Conservation (phyloP, 2,797 vertebrate genomes). For the Manis crassicaudata region DNA sequence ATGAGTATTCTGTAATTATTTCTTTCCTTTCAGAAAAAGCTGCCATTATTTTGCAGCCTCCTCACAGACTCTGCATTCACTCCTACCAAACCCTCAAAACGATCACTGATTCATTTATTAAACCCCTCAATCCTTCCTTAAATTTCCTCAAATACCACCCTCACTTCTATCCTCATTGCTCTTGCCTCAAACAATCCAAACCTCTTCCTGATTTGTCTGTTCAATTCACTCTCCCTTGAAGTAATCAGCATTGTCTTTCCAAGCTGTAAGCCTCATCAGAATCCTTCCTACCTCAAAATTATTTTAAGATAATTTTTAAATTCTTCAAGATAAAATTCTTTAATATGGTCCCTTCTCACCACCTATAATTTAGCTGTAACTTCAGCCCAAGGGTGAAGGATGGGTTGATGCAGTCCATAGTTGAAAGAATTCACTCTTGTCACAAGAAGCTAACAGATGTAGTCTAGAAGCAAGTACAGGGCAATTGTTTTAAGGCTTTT, state of each 20-base stretch:
- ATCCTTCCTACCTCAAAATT: not conserved
- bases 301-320: constrained; percentile 12
- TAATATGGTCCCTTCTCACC: not conserved
- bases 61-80: not conserved
- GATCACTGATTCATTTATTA: not conserved
- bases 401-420: not conserved
- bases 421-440: not conserved
- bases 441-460: not conserved
- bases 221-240: not conserved
- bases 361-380: not conserved
- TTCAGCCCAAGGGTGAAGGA: not conserved
- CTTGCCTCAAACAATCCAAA: not conserved
- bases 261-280: not conserved
- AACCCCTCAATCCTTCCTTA: not conserved
- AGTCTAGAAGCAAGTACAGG: not conserved
- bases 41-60: not conserved
- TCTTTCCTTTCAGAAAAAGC: not conserved
- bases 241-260: not conserved
- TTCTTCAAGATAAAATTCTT: constrained; percentile 29
- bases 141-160: not conserved
- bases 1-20: not conserved
- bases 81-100: not conserved
- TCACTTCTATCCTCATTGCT: not conserved
- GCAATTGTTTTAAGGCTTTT: not conserved
- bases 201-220: not conserved